These are phyloP conservation scores for Allolobophora icterica DNA, from an alignment of 2,888 invertebrate genomes.

Conservation along the genomic window DNA sequence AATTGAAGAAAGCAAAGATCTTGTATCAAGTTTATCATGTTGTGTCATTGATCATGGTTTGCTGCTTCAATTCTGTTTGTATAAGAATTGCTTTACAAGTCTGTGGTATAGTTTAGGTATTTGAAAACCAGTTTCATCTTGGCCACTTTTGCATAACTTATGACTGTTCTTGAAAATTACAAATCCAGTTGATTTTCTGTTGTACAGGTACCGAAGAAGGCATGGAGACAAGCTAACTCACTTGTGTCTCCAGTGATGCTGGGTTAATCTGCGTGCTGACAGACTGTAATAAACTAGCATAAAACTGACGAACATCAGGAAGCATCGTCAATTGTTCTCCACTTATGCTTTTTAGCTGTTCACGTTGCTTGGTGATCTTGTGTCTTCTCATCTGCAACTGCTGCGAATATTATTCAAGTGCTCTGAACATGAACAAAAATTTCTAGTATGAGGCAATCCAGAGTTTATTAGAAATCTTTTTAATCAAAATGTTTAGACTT, in stretches of 20 bases:
- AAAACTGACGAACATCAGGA: background rate
- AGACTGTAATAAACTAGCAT: background rate
- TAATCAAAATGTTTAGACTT: background rate
- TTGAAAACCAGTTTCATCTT: background rate
- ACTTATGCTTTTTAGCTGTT: background rate
- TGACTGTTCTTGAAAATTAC: background rate
- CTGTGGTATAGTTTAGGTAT: background rate
- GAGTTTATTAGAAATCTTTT: background rate
- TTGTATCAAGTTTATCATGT: no score
- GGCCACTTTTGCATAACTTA: background rate
- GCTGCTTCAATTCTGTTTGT: background rate
- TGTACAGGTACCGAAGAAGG: background rate
- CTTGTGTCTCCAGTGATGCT: background rate
- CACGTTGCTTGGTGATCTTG: background rate
- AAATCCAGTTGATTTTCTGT: background rate
- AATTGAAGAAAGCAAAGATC: background rate
- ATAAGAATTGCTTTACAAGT: background rate
- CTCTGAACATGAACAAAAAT: background rate
- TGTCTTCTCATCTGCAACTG: background rate
- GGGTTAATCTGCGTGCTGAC: background rate
- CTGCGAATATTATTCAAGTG: background rate
- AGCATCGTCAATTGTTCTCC: background rate
- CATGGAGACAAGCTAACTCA: conserved; percentile 24
- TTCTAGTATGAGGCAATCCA: background rate
- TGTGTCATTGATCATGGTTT: background rate